Conservation (phyloP, 53 echinoderm and acorn worm genomes). For the Apostichopus leukothele region DNA sequence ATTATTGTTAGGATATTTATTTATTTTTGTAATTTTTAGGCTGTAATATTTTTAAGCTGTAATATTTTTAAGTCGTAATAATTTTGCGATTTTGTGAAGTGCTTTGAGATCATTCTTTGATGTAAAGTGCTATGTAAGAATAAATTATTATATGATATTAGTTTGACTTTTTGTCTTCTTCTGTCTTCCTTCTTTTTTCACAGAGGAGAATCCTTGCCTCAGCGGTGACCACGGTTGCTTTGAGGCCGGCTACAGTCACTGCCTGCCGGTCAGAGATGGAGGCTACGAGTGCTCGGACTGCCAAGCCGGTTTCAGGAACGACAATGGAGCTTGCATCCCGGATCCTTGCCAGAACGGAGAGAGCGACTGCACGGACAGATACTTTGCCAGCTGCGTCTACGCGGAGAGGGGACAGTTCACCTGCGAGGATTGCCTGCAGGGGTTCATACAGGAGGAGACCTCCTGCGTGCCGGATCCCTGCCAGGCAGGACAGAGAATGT, state of each 20-base stretch:
- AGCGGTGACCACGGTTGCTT: conserved; percentile 20
- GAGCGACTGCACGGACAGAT: conserved; percentile 31
- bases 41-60: no score
- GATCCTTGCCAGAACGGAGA: conserved; percentile 26
- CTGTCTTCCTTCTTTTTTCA: not conserved
- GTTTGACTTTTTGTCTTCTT: not conserved
- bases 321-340: not conserved
- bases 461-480: conserved; percentile 32
- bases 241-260: conserved; percentile 1
- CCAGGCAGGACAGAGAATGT: conserved; percentile 14
- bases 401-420: not conserved
- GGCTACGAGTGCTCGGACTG: conserved; percentile 23
- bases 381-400: not conserved
- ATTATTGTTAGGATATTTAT: no score
- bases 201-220: conserved; percentile 25
- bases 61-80: no score
- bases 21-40: no score
- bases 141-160: not conserved
- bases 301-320: not conserved
- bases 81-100: no score
- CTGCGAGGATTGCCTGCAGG: conserved; percentile 2
- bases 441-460: not conserved
- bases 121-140: no score
- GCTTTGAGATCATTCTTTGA: no score
- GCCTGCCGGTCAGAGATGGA: not conserved